Base-by-base conservation (phyloP, 1,140 invertebrate genomes). In the Sesamia nonagrioides region DNA sequence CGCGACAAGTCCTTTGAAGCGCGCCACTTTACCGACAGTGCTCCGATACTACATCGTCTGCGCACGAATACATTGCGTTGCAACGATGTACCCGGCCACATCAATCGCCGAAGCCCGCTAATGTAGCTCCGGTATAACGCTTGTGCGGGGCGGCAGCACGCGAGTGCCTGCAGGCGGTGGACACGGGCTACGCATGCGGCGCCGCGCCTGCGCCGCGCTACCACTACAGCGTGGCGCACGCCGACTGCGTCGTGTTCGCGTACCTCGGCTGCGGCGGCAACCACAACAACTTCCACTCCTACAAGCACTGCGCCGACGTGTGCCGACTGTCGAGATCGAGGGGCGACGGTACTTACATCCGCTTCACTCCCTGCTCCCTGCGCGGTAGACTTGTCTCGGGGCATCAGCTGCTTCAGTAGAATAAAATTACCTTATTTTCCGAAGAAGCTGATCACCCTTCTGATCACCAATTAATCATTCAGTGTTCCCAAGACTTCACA, bases 211-310 rank as follows among this genome's bases (percentile, higher is more conserved):
- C 78, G 61, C 86, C 84, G 8, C 90, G 91, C 83, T 94, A 89
- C 89, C 81, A 88, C 88, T 92, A 92, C 88, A 87, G 87, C 85
- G 72, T 76, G 35, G 50, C 68, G 40, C 71, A 80, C 82, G 88
- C 72, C 6, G 88, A 90, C 68, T 98, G 97, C 91, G 95, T 95
- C 54, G 93, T 96, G 83, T 99, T 99, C 93, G 95, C 94, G 11
- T 99, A 98, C 88, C 96, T 97, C 60, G 98, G 98, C 78, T 99
- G 98, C 91, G 96, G 96, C 50, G 98, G 98, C 61, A 98, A 98
- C 84, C 97, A 96, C 27, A 99, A 99, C 91, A 96, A 97, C 84
- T 99, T 98, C 93, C 96, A 95, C 72, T 96, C 96, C 18, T 91
- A 95, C 66, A 91, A 96, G 54, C 97, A 98, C 82, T 98, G 98